Evolutionary conservation across 2,888 invertebrate species (phyloP).

Genomic region (Bhutanitis thaidina): DNA sequence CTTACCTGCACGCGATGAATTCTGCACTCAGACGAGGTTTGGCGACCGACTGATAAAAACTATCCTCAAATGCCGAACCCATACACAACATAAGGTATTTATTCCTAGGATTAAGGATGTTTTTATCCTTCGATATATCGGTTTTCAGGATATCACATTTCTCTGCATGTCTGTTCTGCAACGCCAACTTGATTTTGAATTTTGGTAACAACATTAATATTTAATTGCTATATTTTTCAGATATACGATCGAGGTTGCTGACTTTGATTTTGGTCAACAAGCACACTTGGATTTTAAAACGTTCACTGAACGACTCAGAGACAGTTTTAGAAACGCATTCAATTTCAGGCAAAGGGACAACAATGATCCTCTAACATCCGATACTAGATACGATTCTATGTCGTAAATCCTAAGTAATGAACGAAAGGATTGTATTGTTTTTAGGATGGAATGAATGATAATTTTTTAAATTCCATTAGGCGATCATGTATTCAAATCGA

Average conservation of each 20-base stretch:
- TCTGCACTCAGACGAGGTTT: too few species aligned
- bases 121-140: too few species aligned
- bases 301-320: slow-evolving; percentile 88
- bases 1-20: too few species aligned
- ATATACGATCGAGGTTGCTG: slow-evolving; percentile 91
- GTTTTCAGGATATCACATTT: too few species aligned
- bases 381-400: slow-evolving; percentile 80
- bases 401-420: slow-evolving; percentile 42
- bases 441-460: not conserved
- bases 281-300: slow-evolving; percentile 93
- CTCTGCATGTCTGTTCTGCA: too few species aligned
- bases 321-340: slow-evolving; percentile 82
- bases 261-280: slow-evolving; percentile 93
- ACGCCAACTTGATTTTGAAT: too few species aligned
- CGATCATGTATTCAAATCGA: slow-evolving; percentile 3
- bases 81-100: too few species aligned
- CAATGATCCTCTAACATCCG: slow-evolving; percentile 59
- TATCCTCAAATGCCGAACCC: too few species aligned
- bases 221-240: slow-evolving; percentile 53
- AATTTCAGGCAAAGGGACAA: slow-evolving; percentile 58
- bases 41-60: too few species aligned
- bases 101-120: too few species aligned
- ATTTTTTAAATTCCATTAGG: not conserved
- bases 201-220: too few species aligned
- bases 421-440: not conserved